Evolutionary conservation across 2,888 invertebrate species (phyloP), one percentile per base, ranked within the genome.

Genomic region (Byasa hedistus): DNA sequence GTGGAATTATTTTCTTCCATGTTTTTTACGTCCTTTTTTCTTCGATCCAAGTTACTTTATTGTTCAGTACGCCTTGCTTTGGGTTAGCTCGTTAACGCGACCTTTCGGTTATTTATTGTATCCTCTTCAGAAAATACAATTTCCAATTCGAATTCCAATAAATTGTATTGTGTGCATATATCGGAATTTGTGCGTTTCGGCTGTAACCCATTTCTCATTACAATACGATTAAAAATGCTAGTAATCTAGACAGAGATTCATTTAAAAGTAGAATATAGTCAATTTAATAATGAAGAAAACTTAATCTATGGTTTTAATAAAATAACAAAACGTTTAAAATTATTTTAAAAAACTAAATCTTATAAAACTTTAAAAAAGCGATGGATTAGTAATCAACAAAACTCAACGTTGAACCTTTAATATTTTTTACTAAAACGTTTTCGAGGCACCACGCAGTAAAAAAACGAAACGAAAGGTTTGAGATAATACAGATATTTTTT

Each of bases 101-200:
- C 89, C 88, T 89, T 87, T 87, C 76, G 82, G 78, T 87, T 87
- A 89, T 90, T 89, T 90, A 90, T 90, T 85, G 86, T 89, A 89
- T 89, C 89, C 89, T 89, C 86, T 84, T 82, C 84, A 87, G 83
- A 87, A 89, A 86, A 88, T 85, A 89, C 87, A 88, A 88, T 89
- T 87, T 89, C 87, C 88, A 88, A 86, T 80, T 85, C 80, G 79
- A 84, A 83, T 80, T 78, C 79, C 76, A 81, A 87, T 87, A 86
- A 84, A 86, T 87, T 84, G 81, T 72, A 80, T 78, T 71, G 75
- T 76, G 78, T 79, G 79, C 80, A 83, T 80, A 80, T 79, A 80
- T 78, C 79, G 73, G 71, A 72, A 74, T 79, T 73, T 76, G 73
- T 73, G 76, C 75, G 57, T 72, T 72, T 71, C 70, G 68, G n/a